Evolutionary conservation across 1,140 invertebrate genomes (phyloP), one percentile per base, ranked within the genome.

Genomic region (Pteromalus puparum): DNA sequence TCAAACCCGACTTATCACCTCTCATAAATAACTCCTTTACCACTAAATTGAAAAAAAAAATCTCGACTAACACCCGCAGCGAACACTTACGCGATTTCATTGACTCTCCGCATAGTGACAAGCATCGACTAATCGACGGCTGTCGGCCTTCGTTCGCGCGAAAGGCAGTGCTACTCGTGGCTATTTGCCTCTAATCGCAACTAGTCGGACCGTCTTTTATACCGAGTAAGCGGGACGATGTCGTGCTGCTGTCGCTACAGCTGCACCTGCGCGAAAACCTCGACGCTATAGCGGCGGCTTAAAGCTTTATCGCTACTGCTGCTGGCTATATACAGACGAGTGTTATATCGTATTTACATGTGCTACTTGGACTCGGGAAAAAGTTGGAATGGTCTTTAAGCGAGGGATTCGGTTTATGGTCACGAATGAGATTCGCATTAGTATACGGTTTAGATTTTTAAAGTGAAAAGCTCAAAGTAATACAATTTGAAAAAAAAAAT

Each of bases 111-210:
- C 46, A 5, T 34, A 81, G 68, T 81, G 26, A 73, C 68, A 18
- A 48, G 26, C 13, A 53, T 72, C 67, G 65, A 34, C 67, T 34
- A 80, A 80, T 80, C 34, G 78, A 18, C 38, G 10, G 48, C 48
- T 4, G 28, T 18, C 26, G 72, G 46, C 80, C 42, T 74, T 74
- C 70, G 67, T 46, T n/a, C 30, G 15, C 24, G 38, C 24, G 24
- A 68, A 80, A 80, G 78, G 34, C n/a, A 68, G 13, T 68, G 42
- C 42, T 18, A n/a, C 18, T 21, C 53, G 53, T 21, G 53, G 53
- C 67, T 42, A 53, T 78, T 28, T 77, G 65, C 15, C 26, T 72
- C 67, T 81, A 81, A 81, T 81, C 61, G 21, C 53, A 21, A 61
- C 21, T 61, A 61, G 53, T 61, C 53, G 18, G 21, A 3, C 53